Conservation (phyloP, 2,113 vertebrate species). For the Microcebus lehilahytsara region DNA sequence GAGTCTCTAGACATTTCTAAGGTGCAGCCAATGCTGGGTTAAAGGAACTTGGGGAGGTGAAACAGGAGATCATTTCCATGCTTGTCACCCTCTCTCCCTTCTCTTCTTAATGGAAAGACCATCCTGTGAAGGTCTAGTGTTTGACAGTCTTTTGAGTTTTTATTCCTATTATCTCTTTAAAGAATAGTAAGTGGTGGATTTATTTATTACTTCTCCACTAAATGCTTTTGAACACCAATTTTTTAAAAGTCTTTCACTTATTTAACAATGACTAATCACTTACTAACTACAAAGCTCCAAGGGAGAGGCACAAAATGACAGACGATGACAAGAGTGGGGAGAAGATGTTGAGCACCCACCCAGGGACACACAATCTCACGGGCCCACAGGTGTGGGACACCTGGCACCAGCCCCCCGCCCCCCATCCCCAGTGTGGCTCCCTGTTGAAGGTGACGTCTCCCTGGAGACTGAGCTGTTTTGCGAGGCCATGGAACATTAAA, state of each 20-base stretch:
- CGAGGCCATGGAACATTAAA: not conserved
- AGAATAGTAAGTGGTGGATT: not conserved
- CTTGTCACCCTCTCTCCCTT: not conserved
- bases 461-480: not conserved
- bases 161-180: not conserved
- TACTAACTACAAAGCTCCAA: not conserved
- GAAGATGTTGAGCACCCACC: not conserved
- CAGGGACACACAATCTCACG: not conserved
- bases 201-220: not conserved
- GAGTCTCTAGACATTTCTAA: not conserved
- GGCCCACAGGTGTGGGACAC: not conserved
- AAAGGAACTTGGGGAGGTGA: not conserved
- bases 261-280: not conserved
- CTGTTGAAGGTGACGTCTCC: not conserved
- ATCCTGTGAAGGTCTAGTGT: not conserved
- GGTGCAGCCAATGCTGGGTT: not conserved
- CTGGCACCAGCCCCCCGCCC: accelerated
- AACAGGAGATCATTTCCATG: not conserved
- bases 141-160: not conserved
- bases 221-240: not conserved
- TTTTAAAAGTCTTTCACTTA: not conserved
- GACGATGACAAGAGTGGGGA: not conserved
- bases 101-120: not conserved
- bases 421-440: accelerated
- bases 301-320: not conserved